phyloP scores from a whole-genome alignment of 2,888 invertebrate species.

The Hypsopygia costalis region DNA sequence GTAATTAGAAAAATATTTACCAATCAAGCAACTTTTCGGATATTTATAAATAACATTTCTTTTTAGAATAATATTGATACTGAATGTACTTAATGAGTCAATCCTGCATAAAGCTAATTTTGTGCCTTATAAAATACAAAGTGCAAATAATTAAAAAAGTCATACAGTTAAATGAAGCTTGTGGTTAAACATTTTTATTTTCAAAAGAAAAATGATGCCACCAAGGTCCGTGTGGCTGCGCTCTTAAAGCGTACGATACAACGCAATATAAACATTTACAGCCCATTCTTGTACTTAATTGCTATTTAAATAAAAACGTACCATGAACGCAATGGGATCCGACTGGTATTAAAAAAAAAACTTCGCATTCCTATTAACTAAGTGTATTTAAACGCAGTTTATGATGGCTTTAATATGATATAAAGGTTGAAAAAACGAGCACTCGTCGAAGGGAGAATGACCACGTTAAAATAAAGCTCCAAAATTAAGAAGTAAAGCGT shows the following conservation, averaged over 20 bases:
- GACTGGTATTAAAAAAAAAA: conserved; percentile 43
- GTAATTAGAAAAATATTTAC: too few relatives aligned
- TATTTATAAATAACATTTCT: too few relatives aligned
- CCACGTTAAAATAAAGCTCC: conserved; percentile 23
- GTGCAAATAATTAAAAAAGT: too few relatives aligned
- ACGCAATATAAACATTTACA: conserved; percentile 68
- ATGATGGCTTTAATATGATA: conserved; percentile 35
- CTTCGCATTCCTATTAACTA: conserved; percentile 46
- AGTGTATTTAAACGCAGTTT: conserved; percentile 44
- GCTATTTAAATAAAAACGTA: conserved; percentile 75
- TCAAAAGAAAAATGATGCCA: conserved; percentile 54
- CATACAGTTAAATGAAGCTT: conserved; percentile 17
- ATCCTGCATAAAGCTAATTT: too few relatives aligned
- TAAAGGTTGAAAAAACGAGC: conserved; percentile 24
- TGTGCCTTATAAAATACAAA: too few relatives aligned
- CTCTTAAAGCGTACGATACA: conserved; percentile 60
- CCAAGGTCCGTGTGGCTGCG: conserved; percentile 40
- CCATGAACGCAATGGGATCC: conserved; percentile 62
- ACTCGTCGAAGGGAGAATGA: conserved; percentile 4
- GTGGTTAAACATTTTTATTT: conserved; percentile 35
- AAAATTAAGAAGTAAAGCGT: conserved; percentile 63
- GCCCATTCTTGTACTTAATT: conserved; percentile 77
- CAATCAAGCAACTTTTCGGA: too few relatives aligned
- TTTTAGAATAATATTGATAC: too few relatives aligned
- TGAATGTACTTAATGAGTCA: too few relatives aligned